These are phyloP conservation scores for Papilio elwesi DNA, from an alignment of 2,888 invertebrate species.

Conservation along the genomic window DNA sequence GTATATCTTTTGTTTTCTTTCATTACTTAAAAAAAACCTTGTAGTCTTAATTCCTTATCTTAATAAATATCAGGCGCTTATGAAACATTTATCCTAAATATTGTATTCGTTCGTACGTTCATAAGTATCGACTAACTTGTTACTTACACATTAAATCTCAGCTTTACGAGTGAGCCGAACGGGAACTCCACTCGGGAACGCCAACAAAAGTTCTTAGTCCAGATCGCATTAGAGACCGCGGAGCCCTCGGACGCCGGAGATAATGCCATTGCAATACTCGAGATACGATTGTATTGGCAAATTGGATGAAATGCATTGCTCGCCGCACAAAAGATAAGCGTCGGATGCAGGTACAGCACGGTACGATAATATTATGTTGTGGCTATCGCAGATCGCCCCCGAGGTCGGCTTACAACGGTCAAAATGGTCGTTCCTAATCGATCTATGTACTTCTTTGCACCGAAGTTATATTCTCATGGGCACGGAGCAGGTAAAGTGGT, in stretches of 20 bases:
- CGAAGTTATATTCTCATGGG: slow-evolving; percentile 54
- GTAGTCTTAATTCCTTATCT: too few species aligned
- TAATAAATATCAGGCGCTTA: background rate
- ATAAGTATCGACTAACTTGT: slow-evolving; percentile 15
- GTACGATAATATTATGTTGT: slow-evolving; percentile 74
- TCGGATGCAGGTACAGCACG: slow-evolving; percentile 62
- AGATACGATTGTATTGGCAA: slow-evolving; percentile 84
- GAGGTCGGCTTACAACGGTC: slow-evolving; percentile 56
- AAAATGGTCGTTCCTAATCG: slow-evolving; percentile 60
- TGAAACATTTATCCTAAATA: background rate
- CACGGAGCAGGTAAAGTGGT: background rate
- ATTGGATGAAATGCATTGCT: slow-evolving; percentile 84
- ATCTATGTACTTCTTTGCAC: slow-evolving; percentile 45
- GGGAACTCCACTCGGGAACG: slow-evolving; percentile 50
- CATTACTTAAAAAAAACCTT: background rate
- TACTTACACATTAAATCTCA: slow-evolving; percentile 38
- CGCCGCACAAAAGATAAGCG: slow-evolving; percentile 81
- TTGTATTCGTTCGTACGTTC: background rate
- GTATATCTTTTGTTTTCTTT: too few species aligned
- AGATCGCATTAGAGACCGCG: slow-evolving; percentile 74
- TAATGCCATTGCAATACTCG: slow-evolving; percentile 82
- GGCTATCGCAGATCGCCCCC: slow-evolving; percentile 63
- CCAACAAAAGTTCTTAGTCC: slow-evolving; percentile 67
- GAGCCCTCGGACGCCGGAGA: slow-evolving; percentile 68
- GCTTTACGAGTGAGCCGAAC: slow-evolving; percentile 33